Percentiles rank a stretch among this genome's conserved stretches.
Conservation (phyloP, 2,888 invertebrate species). For the Pseudeuparius sepicola region DNA sequence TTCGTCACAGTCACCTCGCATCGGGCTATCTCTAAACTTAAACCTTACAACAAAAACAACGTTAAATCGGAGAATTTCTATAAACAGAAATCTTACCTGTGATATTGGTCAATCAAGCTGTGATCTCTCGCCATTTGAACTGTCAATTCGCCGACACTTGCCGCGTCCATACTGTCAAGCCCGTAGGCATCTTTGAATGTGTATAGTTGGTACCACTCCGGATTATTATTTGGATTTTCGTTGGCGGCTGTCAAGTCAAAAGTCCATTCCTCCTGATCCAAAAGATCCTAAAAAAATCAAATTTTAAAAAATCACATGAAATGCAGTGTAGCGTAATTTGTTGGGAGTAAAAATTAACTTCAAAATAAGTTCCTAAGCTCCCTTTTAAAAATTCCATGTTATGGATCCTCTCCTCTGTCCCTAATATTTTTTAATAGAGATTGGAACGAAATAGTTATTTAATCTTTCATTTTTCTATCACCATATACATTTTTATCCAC, state of each 20-base stretch:
- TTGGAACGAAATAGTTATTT: too few relatives aligned
- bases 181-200: slow-evolving; percentile 57
- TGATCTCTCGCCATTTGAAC: slow-evolving; percentile 47
- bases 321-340: too few relatives aligned
- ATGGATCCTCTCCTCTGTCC: too few relatives aligned
- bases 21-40: slow-evolving; percentile 27
- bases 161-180: slow-evolving; percentile 49
- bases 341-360: too few relatives aligned
- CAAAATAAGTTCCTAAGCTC: too few relatives aligned
- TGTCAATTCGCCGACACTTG: slow-evolving; percentile 51
- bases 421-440: too few relatives aligned
- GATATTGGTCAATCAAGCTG: slow-evolving; percentile 37
- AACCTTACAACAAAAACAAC: too few relatives aligned
- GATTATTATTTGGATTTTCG: slow-evolving; percentile 41
- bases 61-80: too few relatives aligned
- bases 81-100: slow-evolving; percentile 31
- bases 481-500: too few relatives aligned
- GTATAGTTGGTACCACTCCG: slow-evolving; percentile 65
- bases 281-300: slow-evolving; percentile 42
- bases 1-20: slow-evolving; percentile 30
- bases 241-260: slow-evolving; percentile 70
- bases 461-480: too few relatives aligned
- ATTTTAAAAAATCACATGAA: too few relatives aligned
- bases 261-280: slow-evolving; percentile 58
- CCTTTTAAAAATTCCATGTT: too few relatives aligned